A percentile compares a stretch with the other conserved stretches of the same genome.
Evolutionary conservation across 2,888 invertebrate genomes (phyloP).

Genomic region (Tetranychus piercei): DNA sequence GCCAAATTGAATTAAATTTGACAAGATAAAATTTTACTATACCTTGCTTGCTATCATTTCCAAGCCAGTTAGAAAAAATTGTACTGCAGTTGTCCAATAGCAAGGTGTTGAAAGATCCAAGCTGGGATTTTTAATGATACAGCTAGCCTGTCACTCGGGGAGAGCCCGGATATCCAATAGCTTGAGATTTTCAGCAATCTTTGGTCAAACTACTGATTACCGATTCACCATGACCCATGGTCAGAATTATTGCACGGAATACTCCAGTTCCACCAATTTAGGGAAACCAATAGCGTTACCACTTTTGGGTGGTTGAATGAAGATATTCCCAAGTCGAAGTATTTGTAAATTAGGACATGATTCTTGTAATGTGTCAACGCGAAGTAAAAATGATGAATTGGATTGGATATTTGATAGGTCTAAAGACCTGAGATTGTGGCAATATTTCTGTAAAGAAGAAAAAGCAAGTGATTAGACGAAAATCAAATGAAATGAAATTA

Average conservation of each 20-base stretch:
- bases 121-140: conserved; percentile 60
- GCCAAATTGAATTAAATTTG: background rate
- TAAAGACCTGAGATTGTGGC: conserved; percentile 54
- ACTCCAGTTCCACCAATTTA: conserved; percentile 57
- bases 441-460: conserved; percentile 43
- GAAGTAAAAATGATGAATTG: conserved; percentile 41
- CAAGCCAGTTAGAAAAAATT: conserved; percentile 24
- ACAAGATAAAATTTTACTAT: background rate
- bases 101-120: conserved; percentile 67
- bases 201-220: conserved; percentile 52
- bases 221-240: conserved; percentile 49
- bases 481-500: background rate
- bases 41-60: conserved; percentile 28
- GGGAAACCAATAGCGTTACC: conserved; percentile 60
- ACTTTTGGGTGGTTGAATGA: conserved; percentile 52
- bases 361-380: conserved; percentile 58
- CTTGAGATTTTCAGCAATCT: conserved; percentile 51
- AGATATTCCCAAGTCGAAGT: conserved; percentile 60
- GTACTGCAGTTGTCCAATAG: conserved; percentile 42
- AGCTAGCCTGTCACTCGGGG: conserved; percentile 56
- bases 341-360: conserved; percentile 59
- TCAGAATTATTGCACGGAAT: conserved; percentile 40
- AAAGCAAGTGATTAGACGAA: background rate
- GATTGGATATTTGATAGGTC: conserved; percentile 64
- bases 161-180: conserved; percentile 64